A percentile compares a stretch with the other conserved stretches of the same genome.
Evolutionary conservation across 2,888 invertebrate genomes (phyloP).

Genomic region (Arge pagana): DNA sequence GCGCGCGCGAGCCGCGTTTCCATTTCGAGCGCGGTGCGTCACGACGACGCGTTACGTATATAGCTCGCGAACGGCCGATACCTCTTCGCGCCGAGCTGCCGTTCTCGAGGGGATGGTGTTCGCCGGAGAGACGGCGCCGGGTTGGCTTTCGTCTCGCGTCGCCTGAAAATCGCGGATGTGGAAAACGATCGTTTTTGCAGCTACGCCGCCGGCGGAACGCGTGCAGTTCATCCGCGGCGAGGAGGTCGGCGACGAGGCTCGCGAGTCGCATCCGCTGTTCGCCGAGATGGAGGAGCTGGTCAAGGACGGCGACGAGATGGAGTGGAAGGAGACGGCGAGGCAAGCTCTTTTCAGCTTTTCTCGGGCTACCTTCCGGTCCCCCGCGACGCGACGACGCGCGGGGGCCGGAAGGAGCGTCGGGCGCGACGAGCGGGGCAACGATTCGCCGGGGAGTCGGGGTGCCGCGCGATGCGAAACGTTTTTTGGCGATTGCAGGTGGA

Average conservation of each 20-base stretch:
- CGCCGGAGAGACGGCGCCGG: neutral
- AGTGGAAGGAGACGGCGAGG: slow-evolving; percentile 98
- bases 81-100: no score
- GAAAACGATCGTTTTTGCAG: slow-evolving; percentile 59
- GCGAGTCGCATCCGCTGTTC: slow-evolving; percentile 91
- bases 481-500: slow-evolving; percentile 69
- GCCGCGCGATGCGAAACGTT: neutral
- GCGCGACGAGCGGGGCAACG: no score
- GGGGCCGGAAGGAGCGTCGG: no score
- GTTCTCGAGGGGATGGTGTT: neutral
- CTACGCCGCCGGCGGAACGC: slow-evolving; percentile 91
- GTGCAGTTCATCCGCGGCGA: slow-evolving; percentile 97
- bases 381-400: no score
- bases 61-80: no score
- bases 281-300: slow-evolving; percentile 97
- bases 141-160: neutral
- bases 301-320: slow-evolving; percentile 80
- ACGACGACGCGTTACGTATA: no score
- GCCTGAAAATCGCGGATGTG: no score
- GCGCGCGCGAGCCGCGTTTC: no score
- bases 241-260: slow-evolving; percentile 81
- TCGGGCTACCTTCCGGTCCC: no score
- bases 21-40: no score
- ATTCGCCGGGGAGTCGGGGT: neutral
- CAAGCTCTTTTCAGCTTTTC: slow-evolving; percentile 41